Conservation (phyloP, 1,140 invertebrate species). For the Orius insidiosus region DNA sequence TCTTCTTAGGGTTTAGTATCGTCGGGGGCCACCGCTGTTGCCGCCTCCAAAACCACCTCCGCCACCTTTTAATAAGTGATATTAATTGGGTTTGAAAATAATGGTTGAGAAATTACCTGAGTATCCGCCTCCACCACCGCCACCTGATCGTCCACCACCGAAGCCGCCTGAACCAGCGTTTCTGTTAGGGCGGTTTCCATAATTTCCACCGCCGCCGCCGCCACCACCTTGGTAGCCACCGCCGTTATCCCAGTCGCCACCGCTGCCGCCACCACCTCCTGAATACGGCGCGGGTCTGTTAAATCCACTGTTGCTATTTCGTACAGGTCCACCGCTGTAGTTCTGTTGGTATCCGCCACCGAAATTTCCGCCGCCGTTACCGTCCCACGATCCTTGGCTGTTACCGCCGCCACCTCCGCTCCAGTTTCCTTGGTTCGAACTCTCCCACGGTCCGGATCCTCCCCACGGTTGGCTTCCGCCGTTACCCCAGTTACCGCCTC, state of each 20-base stretch:
- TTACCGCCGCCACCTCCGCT: slow-evolving; percentile 14
- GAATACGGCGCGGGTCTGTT: no score
- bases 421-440: no score
- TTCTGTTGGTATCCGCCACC: slow-evolving; percentile 7
- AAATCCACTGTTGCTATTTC: no score
- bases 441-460: slow-evolving; percentile 19
- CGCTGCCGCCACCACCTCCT: slow-evolving; percentile 14
- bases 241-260: slow-evolving; percentile 13
- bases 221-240: slow-evolving; percentile 13
- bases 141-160: slow-evolving; percentile 7
- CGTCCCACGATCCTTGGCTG: slow-evolving; percentile 13
- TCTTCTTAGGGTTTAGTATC: background rate
- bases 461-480: slow-evolving; percentile 16
- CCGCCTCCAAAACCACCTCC: slow-evolving; percentile 8
- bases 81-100: background rate
- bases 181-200: slow-evolving; percentile 5
- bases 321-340: slow-evolving; percentile 13
- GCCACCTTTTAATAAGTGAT: background rate
- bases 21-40: background rate
- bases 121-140: slow-evolving; percentile 3
- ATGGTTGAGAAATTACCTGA: background rate
- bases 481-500: slow-evolving; percentile 18
- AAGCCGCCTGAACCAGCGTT: slow-evolving; percentile 10
- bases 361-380: slow-evolving; percentile 3
- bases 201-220: slow-evolving; percentile 15